Evolutionary conservation across 1,140 invertebrate genomes (phyloP), one percentile per base, ranked within the genome.

Genomic region (Babylonia areolata): DNA sequence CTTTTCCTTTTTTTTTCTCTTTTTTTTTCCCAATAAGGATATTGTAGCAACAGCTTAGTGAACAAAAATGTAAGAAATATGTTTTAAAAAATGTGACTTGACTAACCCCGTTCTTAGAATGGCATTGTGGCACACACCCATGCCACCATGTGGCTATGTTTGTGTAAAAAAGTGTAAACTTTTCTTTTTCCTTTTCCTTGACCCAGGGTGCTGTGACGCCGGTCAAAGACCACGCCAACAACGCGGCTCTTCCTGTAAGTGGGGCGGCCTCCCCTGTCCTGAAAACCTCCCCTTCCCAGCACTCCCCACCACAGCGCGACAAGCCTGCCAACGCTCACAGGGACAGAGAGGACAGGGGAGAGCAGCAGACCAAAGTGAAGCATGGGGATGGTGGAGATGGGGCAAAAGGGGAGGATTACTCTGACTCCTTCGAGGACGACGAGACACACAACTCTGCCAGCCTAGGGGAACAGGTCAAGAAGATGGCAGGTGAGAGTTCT

Each of bases 401-500:
- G 17, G 87, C 42, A 2, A 69, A 80, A 33, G 88, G 85, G 23
- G 87, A 87, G 71, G 87, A 90, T 28, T 91, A 92, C 84, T 85
- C 88, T 33, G 90, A 92, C 79, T 88, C 89, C 71, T 92, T 92
- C 87, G 89, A 91, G 33, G 84, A 87, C 54, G 86, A 87, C 37
- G 85, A 89, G 37, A 90, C 90, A n/a, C 86, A 90, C 84, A 90
- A 92, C 79, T 87, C 90, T 87, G 81, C 89, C 69, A 90, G 89
- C 58, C 87, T 88, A 42, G 46, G 89, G 31, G 90, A 90, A 17
- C 88, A 89, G 33, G 90, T 88, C 77, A 87, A 84, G 75, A 69
- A 87, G 17, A 87, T 73, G 84, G 78, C 87, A 42, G 84, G 85
- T 78, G 31, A 51, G 75, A 77, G 20, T 40, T 39, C 20, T 51